Percentiles rank a stretch among this genome's conserved stretches.
Evolutionary conservation across 2,888 invertebrate genomes (phyloP).

Genomic region (Epirrita christyi): DNA sequence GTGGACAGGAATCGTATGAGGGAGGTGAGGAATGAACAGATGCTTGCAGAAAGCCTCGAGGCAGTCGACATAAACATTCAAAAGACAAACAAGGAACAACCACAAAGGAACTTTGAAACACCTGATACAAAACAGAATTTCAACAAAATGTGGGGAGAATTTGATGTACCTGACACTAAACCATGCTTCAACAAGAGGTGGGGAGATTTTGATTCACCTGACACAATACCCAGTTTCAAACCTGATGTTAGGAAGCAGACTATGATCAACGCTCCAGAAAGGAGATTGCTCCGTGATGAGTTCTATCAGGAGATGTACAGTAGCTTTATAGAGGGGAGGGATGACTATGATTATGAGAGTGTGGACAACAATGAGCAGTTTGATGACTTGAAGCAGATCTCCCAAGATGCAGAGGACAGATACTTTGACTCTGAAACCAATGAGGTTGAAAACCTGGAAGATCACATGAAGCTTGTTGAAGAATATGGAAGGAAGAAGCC

Average conservation of each 20-base stretch:
- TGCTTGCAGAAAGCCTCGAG: constrained; percentile 83
- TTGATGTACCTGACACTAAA: constrained; percentile 25
- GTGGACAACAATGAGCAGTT: constrained; percentile 93
- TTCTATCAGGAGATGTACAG: constrained; percentile 94
- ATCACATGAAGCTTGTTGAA: constrained; percentile 70
- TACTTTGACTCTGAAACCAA: constrained; percentile 95
- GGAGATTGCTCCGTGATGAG: constrained; percentile 89
- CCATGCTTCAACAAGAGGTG: constrained; percentile 60
- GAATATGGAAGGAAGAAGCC: constrained; percentile 61
- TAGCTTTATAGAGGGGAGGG: constrained; percentile 92
- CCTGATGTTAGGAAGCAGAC: constrained; percentile 61
- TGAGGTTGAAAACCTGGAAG: constrained; percentile 76
- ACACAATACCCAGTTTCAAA: constrained; percentile 57
- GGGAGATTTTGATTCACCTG: constrained; percentile 84
- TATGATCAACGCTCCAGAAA: constrained; percentile 84
- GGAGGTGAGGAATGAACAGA: constrained; percentile 85
- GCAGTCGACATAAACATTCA: constrained; percentile 48
- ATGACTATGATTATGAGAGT: constrained; percentile 93
- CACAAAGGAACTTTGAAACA: constrained; percentile 23
- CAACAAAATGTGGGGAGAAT: constrained; percentile 25
- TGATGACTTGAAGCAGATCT: constrained; percentile 88
- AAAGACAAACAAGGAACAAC: constrained; percentile 34
- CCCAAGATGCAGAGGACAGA: constrained; percentile 93
- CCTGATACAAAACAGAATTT: constrained; percentile 4
- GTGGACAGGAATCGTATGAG: constrained; percentile 90